Evolutionary conservation across 2,113 vertebrate genomes (phyloP).

Genomic region (Nyctereutes procyonoides): DNA sequence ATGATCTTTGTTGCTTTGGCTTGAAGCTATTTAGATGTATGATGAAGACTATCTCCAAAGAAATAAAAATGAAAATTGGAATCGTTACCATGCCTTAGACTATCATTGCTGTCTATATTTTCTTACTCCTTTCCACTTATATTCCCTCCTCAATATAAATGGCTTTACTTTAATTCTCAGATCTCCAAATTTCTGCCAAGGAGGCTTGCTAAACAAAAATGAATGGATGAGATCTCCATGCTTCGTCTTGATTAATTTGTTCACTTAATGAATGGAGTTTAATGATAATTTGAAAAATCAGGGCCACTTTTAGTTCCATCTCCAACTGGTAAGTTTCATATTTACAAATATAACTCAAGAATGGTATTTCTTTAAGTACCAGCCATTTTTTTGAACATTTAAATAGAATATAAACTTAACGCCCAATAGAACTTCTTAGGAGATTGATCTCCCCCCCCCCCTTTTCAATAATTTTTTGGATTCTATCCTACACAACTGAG

Average conservation of each 20-base stretch:
- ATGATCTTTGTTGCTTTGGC: background rate
- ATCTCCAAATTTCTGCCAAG: background rate
- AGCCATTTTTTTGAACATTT: background rate
- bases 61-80: slow-evolving; percentile 7
- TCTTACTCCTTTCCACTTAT: background rate
- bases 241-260: background rate
- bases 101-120: background rate
- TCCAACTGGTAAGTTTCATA: background rate
- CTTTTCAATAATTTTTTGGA: background rate
- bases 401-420: background rate
- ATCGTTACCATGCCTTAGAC: background rate
- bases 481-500: background rate
- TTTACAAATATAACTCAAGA: background rate
- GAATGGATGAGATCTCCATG: background rate
- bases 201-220: background rate
- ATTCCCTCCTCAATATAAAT: background rate
- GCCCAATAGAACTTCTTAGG: background rate
- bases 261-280: background rate
- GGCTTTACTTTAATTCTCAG: background rate
- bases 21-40: background rate
- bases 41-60: background rate
- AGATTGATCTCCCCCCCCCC: background rate
- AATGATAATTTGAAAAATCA: background rate
- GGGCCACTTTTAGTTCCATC: background rate
- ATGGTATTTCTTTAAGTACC: background rate